Percentiles rank a stretch among this genome's conserved stretches.
phyloP scores from a whole-genome alignment of 1,140 invertebrate species.

The Rhizoglyphus robini region DNA sequence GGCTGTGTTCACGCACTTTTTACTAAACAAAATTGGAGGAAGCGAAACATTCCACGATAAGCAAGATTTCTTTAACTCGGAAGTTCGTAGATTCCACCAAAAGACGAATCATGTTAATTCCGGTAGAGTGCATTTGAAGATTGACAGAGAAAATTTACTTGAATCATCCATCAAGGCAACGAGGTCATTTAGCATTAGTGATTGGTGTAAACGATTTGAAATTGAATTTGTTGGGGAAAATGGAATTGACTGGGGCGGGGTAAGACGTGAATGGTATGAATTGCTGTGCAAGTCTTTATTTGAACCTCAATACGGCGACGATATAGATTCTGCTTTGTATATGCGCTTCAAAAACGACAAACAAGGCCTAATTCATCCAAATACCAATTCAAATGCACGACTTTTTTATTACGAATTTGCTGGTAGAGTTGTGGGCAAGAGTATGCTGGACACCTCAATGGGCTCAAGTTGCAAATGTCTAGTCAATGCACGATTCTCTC shows the following conservation, averaged over 20 bases:
- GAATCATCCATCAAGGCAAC: conserved; percentile 61
- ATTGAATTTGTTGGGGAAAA: conserved; percentile 79
- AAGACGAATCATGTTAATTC: conserved; percentile 51
- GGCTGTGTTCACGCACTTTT: conserved; percentile 77
- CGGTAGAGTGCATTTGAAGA: conserved; percentile 60
- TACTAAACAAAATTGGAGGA: conserved; percentile 84
- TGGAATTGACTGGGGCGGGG: conserved; percentile 86
- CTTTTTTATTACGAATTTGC: conserved; percentile 84
- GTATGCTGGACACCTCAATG: conserved; percentile 75
- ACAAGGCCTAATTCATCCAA: conserved; percentile 57
- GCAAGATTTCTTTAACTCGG: conserved; percentile 85
- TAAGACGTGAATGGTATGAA: conserved; percentile 85
- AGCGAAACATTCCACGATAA: conserved; percentile 91
- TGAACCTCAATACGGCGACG: conserved; percentile 42
- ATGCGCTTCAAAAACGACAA: conserved; percentile 63
- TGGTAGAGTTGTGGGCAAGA: conserved; percentile 83
- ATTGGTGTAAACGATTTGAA: conserved; percentile 88
- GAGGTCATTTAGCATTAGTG: conserved; percentile 57
- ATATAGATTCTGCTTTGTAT: conserved; percentile 55
- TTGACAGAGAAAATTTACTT: conserved; percentile 60
- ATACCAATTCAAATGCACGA: conserved; percentile 57
- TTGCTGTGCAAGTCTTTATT: conserved; percentile 70
- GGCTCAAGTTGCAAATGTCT: conserved; percentile 72
- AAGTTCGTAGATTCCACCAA: conserved; percentile 68
- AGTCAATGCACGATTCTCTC: conserved; percentile 71